Base-by-base conservation (phyloP, 2,113 vertebrate genomes). In the Ailuropoda melanoleuca region DNA sequence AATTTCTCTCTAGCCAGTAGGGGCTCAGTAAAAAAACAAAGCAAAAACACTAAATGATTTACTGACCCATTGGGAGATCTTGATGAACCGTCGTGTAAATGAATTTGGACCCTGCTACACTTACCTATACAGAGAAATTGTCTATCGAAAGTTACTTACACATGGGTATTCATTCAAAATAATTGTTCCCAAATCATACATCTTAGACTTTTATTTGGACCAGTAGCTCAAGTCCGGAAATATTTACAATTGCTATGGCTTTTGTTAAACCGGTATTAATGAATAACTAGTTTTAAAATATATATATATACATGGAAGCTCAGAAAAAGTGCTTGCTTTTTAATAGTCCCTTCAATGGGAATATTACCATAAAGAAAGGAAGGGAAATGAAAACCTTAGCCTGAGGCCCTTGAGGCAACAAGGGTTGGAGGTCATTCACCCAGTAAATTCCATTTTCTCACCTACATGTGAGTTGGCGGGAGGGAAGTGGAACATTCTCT, bases 191-290 rank as follows among this genome's bases (percentile, higher is more conserved):
- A 95, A 8, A 1, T 88, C 90, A 4, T 56, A 58, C 66, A 58
- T 1, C 72, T 92, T 72, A 72, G 53, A 78, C 64, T 93, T 85
- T 85, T 18, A 64, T 87, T 50, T 94, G 3, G 5, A 81, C 37
- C 80, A 9, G 17, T 4, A 83, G 15, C 1, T 96, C 4, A 72
- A 81, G 4, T 31, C 62, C 75, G 1, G 83, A 94, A 96, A 93
- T 55, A 29, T 18, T 97, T 96, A 70, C 74, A 70, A 91, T 96
- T 96, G 62, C 26, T 46, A 11, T 60, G 56, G 60, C 55, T 93
- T 95, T 85, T 96, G 37, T 91, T 97, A 89, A 60, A 58, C 46
- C 2, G n/a, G 26, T 70, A 66, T 85, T 97, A 21, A 74, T 3
- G 74, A 75, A 75, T 95, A 94, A 77, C 78, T 48, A 50, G 31